phyloP scores from a whole-genome alignment of 2,888 invertebrate genomes.

The Mongoloraphidia duomilia region DNA sequence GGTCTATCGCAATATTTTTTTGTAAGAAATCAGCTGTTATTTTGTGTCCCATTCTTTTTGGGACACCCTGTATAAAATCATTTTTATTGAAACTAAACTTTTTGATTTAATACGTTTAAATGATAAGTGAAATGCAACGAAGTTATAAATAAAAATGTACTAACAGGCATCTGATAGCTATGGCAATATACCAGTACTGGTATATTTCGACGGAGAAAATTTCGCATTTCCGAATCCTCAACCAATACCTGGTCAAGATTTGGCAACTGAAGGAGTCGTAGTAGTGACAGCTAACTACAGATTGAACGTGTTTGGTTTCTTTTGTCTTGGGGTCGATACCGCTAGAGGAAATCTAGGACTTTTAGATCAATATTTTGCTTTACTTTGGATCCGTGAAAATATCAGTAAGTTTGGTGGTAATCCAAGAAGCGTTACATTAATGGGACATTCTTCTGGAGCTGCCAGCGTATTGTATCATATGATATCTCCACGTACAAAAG shows the following conservation, averaged over 20 bases:
- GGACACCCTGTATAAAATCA: too few relatives aligned
- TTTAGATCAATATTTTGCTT: conserved; percentile 69
- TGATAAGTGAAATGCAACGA: too few relatives aligned
- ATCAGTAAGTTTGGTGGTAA: conserved; percentile 71
- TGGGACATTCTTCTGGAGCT: conserved; percentile 72
- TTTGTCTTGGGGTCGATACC: conserved; percentile 36
- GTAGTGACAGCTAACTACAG: conserved; percentile 58
- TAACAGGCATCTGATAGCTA: conserved; percentile 17
- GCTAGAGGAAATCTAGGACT: conserved; percentile 75
- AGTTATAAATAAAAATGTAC: too few relatives aligned
- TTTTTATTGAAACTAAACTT: too few relatives aligned
- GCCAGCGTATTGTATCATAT: conserved; percentile 52
- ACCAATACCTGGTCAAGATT: conserved; percentile 49
- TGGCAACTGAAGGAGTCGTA: conserved; percentile 54
- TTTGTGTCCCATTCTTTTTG: too few relatives aligned
- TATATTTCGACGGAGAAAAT: conserved; percentile 52
- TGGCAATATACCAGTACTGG: conserved; percentile 49
- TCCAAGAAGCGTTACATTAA: conserved; percentile 57
- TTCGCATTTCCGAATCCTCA: conserved; percentile 38
- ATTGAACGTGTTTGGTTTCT: conserved; percentile 54
- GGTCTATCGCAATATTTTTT: too few relatives aligned
- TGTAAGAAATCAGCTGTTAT: too few relatives aligned
- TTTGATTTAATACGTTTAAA: too few relatives aligned
- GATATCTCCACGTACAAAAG: conserved; percentile 47
- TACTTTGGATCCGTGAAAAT: conserved; percentile 63